Evolutionary conservation across 2,797 vertebrate species (phyloP).

Genomic region (Adrianichthys oophorus): DNA sequence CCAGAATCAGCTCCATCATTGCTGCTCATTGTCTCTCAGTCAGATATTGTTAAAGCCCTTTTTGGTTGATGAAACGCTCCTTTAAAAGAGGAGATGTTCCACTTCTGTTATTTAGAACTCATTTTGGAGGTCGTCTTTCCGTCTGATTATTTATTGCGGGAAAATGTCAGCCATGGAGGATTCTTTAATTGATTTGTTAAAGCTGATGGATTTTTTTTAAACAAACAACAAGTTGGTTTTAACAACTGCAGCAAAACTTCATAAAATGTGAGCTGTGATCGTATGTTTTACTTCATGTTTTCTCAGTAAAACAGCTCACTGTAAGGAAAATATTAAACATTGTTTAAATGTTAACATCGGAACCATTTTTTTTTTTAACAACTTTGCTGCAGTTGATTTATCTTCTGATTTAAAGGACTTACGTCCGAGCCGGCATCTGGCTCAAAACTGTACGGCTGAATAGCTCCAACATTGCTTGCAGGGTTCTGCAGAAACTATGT

Average conservation of each 20-base stretch:
- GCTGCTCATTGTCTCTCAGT: conserved; percentile 73
- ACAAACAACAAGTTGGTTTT: conserved; percentile 33
- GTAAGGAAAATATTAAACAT: too few species aligned
- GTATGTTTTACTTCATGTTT: neutral
- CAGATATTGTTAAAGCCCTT: conserved; percentile 73
- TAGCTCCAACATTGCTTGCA: too few species aligned
- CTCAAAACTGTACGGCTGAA: too few species aligned
- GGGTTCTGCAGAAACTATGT: too few species aligned
- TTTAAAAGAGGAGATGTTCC: conserved; percentile 78
- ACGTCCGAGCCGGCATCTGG: too few species aligned
- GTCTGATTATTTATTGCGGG: conserved; percentile 69
- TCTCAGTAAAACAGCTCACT: too few species aligned
- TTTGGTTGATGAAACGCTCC: conserved; percentile 77
- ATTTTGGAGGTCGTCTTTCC: conserved; percentile 71
- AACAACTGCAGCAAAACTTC: conserved; percentile 19
- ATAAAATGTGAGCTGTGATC: conserved; percentile 18
- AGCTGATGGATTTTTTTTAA: conserved; percentile 44
- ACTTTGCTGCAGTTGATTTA: too few species aligned
- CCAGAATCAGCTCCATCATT: conserved; percentile 63
- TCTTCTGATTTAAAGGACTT: too few species aligned
- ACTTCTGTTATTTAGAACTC: conserved; percentile 67
- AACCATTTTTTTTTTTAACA: too few species aligned
- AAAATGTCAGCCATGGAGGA: conserved; percentile 51
- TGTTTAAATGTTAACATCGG: too few species aligned
- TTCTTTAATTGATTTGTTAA: conserved; percentile 63